Conservation (phyloP, 2,113 vertebrate species). For the Dicentrarchus labrax region DNA sequence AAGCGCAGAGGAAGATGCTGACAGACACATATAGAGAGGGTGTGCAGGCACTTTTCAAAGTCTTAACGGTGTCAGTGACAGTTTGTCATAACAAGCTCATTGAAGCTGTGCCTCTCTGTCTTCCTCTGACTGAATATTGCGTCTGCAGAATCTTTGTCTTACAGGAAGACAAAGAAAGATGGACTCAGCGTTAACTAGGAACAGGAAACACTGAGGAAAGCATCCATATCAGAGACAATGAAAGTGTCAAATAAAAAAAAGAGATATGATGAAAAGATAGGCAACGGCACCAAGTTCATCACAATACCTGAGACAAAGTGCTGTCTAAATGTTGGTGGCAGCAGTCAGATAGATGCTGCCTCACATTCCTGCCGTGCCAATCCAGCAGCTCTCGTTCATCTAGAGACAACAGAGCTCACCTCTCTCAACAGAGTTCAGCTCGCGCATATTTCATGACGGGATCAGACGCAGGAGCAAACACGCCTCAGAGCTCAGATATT, state of each 20-base stretch:
- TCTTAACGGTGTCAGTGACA: slow-evolving; percentile 59
- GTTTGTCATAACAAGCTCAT: slow-evolving; percentile 69
- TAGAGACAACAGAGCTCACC: slow-evolving; percentile 17
- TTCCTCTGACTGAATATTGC: slow-evolving; percentile 48
- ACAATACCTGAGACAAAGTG: slow-evolving; percentile 48
- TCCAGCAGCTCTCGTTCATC: slow-evolving; percentile 31
- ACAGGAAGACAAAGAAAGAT: slow-evolving; percentile 55
- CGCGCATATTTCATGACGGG: slow-evolving; percentile 25
- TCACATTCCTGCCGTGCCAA: slow-evolving; percentile 14
- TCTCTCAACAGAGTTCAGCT: slow-evolving; percentile 48
- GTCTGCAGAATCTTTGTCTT: slow-evolving; percentile 52
- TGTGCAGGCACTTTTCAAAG: slow-evolving; percentile 49
- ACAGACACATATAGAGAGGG: slow-evolving; percentile 21
- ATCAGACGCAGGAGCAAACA: slow-evolving; percentile 27
- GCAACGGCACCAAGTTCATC: slow-evolving; percentile 41
- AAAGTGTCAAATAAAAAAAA: slow-evolving; percentile 58
- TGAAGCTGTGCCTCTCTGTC: slow-evolving; percentile 56
- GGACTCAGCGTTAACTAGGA: slow-evolving; percentile 36
- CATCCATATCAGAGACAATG: slow-evolving; percentile 51
- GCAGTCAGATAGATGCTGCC: slow-evolving; percentile 42
- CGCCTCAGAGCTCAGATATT: slow-evolving; percentile 23
- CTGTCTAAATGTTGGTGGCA: slow-evolving; percentile 38
- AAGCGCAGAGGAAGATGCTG: slow-evolving; percentile 21
- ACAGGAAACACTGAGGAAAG: slow-evolving; percentile 41
- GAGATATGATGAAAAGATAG: slow-evolving; percentile 50